phyloP scores from a whole-genome alignment of 2,888 invertebrate species.

The Caprella mutica region DNA sequence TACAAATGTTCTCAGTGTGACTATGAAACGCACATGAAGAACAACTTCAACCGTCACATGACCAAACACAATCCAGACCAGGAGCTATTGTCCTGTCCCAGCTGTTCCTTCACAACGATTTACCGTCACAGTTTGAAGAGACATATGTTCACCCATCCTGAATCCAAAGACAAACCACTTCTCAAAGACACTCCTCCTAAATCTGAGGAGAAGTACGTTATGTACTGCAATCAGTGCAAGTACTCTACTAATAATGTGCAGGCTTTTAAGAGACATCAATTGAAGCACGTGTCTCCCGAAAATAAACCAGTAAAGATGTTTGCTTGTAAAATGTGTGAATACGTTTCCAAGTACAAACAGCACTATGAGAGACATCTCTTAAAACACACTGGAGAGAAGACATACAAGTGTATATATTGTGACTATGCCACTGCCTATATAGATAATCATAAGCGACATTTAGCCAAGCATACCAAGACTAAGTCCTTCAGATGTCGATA shows the following conservation, averaged over 20 bases:
- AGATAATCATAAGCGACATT: conserved; percentile 5
- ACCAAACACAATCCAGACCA: conserved; percentile 7
- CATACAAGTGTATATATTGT: conserved; percentile 2
- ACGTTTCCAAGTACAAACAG: conserved; percentile 2
- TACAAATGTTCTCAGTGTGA: conserved; percentile 1
- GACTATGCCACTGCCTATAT: conserved; percentile 3
- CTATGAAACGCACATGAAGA: background rate
- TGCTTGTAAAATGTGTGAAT: background rate
- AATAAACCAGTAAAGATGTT: background rate
- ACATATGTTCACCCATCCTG: conserved; percentile 3
- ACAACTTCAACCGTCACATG: conserved; percentile 4
- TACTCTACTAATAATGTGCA: conserved; percentile 3
- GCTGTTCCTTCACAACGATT: conserved; percentile 1
- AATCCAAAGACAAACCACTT: background rate
- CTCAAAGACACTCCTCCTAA: too few species aligned
- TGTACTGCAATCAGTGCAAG: too few species aligned
- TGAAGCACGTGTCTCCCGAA: background rate
- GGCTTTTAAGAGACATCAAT: background rate
- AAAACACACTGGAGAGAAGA: conserved; percentile 4
- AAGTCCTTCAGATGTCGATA: background rate
- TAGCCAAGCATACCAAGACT: conserved; percentile 1
- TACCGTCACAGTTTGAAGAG: conserved; percentile 4
- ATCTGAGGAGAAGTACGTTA: too few species aligned
- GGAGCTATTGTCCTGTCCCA: background rate
- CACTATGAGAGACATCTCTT: conserved; percentile 6